phyloP scores from a whole-genome alignment of 2,113 vertebrate species.

The Chloroceryle aenea region DNA sequence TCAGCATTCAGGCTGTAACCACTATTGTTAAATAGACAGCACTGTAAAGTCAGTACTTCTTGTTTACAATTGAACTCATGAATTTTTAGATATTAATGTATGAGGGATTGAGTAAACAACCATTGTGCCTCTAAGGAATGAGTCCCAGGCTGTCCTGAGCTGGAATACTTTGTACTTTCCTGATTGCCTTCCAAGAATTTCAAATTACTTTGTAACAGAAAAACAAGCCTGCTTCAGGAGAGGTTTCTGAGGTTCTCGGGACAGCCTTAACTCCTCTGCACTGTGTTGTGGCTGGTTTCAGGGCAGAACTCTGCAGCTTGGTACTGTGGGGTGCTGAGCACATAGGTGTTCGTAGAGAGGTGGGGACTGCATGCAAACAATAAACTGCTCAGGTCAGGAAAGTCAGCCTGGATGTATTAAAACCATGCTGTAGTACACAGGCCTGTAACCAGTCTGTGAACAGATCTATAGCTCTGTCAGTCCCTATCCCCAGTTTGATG shows the following conservation, averaged over 20 bases:
- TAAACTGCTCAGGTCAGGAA: neutral
- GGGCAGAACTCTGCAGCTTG: neutral
- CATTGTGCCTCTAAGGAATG: slow-evolving; percentile 68
- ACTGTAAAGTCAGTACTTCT: slow-evolving; percentile 17
- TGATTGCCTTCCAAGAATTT: slow-evolving; percentile 73
- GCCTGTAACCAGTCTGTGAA: neutral
- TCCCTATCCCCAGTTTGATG: neutral
- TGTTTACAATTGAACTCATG: slow-evolving; percentile 60
- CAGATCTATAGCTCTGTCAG: neutral
- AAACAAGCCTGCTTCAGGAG: slow-evolving; percentile 46
- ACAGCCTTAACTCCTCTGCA: neutral
- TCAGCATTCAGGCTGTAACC: slow-evolving; percentile 23
- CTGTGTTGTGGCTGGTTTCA: neutral
- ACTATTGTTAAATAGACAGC: slow-evolving; percentile 40
- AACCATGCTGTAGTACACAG: neutral
- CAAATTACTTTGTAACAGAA: slow-evolving; percentile 60
- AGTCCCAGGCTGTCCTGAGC: slow-evolving; percentile 65
- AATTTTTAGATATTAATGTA: slow-evolving; percentile 69
- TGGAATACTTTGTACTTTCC: slow-evolving; percentile 74
- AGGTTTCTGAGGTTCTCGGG: neutral
- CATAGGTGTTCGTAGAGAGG: neutral
- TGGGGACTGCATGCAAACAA: neutral
- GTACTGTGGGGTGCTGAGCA: neutral
- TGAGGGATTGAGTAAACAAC: slow-evolving; percentile 67
- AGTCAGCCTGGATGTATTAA: neutral